A percentile compares a stretch with the other conserved stretches of the same genome.
These are phyloP conservation scores for Cassiopea xamachana DNA, from an alignment of 30 jellyfish, hydroid and myxozoan species.

Conservation along the genomic window DNA sequence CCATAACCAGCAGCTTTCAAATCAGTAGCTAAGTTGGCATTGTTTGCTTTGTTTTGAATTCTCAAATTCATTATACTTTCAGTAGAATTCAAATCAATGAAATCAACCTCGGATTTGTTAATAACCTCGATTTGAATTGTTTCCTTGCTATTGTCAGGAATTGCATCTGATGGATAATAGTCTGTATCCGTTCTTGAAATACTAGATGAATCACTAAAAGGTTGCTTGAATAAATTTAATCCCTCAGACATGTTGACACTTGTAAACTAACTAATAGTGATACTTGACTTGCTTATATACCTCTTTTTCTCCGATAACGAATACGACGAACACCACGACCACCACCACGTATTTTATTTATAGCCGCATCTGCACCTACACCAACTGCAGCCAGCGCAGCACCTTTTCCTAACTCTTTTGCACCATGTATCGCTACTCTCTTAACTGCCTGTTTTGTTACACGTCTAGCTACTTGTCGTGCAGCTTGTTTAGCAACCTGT, in stretches of 20 bases:
- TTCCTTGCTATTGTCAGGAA: constrained; percentile 5
- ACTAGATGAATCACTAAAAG: background rate
- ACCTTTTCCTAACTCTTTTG: background rate
- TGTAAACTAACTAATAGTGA: background rate
- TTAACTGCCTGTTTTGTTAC: background rate
- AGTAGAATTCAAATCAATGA: background rate
- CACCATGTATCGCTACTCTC: background rate
- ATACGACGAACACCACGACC: too few species aligned
- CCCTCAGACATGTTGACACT: background rate
- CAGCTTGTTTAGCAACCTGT: background rate
- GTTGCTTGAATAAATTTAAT: background rate
- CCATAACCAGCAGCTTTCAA: background rate
- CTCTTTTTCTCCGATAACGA: background rate
- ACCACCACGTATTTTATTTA: background rate
- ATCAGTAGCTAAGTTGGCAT: too few species aligned
- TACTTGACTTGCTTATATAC: background rate
- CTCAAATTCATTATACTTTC: background rate
- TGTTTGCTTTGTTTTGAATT: too few species aligned
- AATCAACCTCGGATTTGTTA: background rate
- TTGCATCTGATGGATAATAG: constrained; percentile 7
- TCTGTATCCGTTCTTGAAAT: background rate
- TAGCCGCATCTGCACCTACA: background rate
- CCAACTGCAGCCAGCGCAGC: background rate
- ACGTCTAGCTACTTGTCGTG: background rate
- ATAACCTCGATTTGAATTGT: background rate